Evolutionary conservation across 2,888 invertebrate genomes (phyloP).

Genomic region (Polyommatus icarus): DNA sequence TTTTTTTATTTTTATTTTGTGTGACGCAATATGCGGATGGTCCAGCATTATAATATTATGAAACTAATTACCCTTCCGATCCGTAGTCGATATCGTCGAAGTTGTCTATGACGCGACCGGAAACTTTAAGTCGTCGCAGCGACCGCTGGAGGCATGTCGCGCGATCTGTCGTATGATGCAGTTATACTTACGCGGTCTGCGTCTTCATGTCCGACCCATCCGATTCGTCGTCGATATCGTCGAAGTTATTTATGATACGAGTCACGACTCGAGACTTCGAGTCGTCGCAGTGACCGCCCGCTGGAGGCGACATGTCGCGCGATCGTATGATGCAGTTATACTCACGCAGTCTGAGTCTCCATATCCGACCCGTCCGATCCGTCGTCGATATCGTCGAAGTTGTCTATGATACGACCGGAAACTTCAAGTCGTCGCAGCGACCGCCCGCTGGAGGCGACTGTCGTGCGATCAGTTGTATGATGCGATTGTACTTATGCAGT

Average conservation of each 20-base stretch:
- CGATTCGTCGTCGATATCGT: slow-evolving; percentile 69
- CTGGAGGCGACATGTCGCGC: slow-evolving; percentile 75
- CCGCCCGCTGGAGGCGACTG: slow-evolving; percentile 71
- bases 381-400: slow-evolving; percentile 74
- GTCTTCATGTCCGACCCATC: slow-evolving; percentile 72
- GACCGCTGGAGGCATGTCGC: too few species aligned
- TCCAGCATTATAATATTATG: too few species aligned
- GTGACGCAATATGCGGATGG: too few species aligned
- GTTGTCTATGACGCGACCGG: too few species aligned
- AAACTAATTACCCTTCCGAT: too few species aligned
- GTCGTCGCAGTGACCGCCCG: slow-evolving; percentile 72
- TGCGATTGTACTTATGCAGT: slow-evolving; percentile 60
- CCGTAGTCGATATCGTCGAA: too few species aligned
- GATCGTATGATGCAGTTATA: slow-evolving; percentile 65
- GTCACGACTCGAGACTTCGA: slow-evolving; percentile 71
- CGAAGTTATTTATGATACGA: slow-evolving; percentile 72
- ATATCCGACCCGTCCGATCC: slow-evolving; percentile 33
- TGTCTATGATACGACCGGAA: slow-evolving; percentile 74
- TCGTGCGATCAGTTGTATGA: too few species aligned
- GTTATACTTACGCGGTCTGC: slow-evolving; percentile 63
- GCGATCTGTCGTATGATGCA: too few species aligned
- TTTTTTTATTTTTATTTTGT: too few species aligned
- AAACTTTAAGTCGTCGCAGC: too few species aligned
- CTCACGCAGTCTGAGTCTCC: slow-evolving; percentile 57
- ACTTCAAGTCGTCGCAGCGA: slow-evolving; percentile 75